Evolutionary conservation across 2,797 vertebrate species (phyloP).

Genomic region (Morus bassanus): DNA sequence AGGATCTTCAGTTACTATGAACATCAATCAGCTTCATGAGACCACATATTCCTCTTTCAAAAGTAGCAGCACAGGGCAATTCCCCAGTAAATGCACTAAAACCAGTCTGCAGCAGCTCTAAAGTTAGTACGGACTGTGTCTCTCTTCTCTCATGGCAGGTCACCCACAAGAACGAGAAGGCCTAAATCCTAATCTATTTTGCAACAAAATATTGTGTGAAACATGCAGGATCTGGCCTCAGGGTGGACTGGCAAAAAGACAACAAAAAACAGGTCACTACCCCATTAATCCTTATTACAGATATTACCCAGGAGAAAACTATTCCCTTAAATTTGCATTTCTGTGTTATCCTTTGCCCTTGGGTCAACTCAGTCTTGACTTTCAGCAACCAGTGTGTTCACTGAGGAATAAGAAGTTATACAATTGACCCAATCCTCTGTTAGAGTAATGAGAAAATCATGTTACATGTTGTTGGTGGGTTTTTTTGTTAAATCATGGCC

Average conservation of each 20-base stretch:
- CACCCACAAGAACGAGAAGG: not conserved
- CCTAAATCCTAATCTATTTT: slow-evolving; percentile 32
- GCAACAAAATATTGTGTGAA: not conserved
- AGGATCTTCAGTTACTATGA: not conserved
- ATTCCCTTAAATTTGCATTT: slow-evolving; percentile 27
- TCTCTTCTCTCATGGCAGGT: not conserved
- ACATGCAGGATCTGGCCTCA: not conserved
- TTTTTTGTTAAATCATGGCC: slow-evolving; percentile 19
- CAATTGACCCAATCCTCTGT: not conserved
- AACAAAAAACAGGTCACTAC: not conserved
- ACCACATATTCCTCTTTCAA: not conserved
- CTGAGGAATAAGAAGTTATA: not conserved
- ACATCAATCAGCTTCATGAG: not conserved
- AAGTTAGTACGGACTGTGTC: not conserved
- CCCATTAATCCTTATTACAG: slow-evolving; percentile 29
- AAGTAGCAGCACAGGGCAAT: not conserved
- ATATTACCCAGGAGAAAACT: slow-evolving; percentile 14
- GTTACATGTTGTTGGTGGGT: not conserved
- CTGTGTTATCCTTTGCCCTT: not conserved
- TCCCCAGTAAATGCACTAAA: not conserved
- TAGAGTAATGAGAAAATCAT: slow-evolving; percentile 45
- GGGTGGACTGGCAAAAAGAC: not conserved
- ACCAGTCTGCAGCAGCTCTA: not conserved
- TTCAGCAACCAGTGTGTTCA: not conserved
- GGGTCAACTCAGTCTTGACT: not conserved